Base-by-base conservation (phyloP, 1,140 invertebrate species). In the Ips nitidus region DNA sequence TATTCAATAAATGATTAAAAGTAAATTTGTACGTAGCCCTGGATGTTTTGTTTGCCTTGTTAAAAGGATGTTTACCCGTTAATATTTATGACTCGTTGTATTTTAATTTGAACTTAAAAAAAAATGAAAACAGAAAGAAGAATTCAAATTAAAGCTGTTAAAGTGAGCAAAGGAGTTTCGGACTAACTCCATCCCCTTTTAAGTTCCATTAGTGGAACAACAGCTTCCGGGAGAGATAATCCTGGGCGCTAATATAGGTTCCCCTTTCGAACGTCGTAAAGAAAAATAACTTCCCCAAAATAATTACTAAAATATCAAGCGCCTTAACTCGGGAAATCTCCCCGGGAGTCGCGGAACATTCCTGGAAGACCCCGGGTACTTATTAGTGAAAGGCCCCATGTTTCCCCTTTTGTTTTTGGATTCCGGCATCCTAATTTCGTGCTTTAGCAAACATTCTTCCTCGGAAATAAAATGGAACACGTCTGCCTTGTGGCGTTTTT, bases 381-480 rank as follows among this genome's bases (percentile, higher is more conserved):
- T 65, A 65, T 65, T 65, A 65, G 63, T 37, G 52, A 22, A 22
- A 0, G 0, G 22, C 22, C 22, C 22, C 63, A 56, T 65, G 63
- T 65, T 65, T 38, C 63, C 52, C 52, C 56, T 65, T 65, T 22
- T 22, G 22, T 52, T 65, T 65, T 65, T 55, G 52, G 63, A 56
- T 56, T 53, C 63, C 52, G 52, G 63, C 63, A 65, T 55, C 63
- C 63, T 65, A 65, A 65, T 56, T 65, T 65, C 53, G 63, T 57
- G 63, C 63, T 65, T 65, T 65, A 52, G 52, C 63, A 65, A 57
- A 57, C 63, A 65, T 65, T 65, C 63, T 65, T 65, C 56, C 56
- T 56, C 63, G 6, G 53, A 65, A 55, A 65, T 65, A 65, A 65
- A 65, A 56, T 52, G 42, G 56, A 65, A 56, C 36, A 41, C 41